phyloP scores from a whole-genome alignment of 1,140 invertebrate species.

The Ceratosolen solmsi region DNA sequence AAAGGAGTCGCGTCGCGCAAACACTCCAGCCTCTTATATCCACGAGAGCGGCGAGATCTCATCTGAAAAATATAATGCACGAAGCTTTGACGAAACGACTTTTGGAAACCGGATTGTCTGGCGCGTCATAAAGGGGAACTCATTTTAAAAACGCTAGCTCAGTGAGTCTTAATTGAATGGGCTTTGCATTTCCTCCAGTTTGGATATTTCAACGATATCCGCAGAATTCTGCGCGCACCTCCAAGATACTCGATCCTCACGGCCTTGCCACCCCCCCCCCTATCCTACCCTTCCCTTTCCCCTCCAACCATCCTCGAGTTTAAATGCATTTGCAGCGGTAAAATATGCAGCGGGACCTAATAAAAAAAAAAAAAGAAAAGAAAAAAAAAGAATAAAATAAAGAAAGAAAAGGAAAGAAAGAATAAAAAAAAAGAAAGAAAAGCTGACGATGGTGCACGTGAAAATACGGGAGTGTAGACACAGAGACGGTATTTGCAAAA shows the following conservation, averaged over 20 bases:
- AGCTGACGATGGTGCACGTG: neutral
- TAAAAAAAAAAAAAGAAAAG: no score
- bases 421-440: no score
- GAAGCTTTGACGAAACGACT: neutral
- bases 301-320: neutral
- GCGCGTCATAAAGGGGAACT: neutral
- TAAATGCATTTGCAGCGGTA: neutral
- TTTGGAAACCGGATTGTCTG: conserved; percentile 29
- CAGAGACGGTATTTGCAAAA: neutral
- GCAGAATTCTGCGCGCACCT: neutral
- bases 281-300: no score
- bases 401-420: no score
- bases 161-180: conserved; percentile 2
- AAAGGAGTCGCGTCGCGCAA: neutral
- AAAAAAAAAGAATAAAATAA: no score
- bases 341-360: neutral
- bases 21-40: neutral
- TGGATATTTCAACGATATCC: neutral
- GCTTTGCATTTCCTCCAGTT: neutral
- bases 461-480: neutral
- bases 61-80: neutral
- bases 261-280: neutral
- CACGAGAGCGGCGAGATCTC: neutral
- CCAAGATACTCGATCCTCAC: neutral
- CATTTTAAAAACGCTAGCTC: conserved; percentile 3